These are phyloP conservation scores for Amphiura filiformis DNA, from an alignment of 35 echinoderm and acorn worm genomes.

Conservation along the genomic window DNA sequence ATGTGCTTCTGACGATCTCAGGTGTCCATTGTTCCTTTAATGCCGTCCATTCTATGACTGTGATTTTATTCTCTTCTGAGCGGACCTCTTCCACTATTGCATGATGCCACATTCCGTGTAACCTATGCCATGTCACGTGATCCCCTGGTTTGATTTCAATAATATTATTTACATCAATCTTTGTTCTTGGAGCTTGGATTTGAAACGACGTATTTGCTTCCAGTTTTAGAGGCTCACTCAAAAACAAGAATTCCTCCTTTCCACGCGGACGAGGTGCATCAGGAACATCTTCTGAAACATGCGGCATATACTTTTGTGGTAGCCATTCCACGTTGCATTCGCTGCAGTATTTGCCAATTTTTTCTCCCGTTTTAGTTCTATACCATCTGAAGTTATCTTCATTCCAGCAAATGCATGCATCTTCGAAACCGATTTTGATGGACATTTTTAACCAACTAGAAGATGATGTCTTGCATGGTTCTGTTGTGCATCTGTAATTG, in stretches of 20 bases:
- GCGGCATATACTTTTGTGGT: not conserved
- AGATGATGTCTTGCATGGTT: no score
- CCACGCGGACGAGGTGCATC: not conserved
- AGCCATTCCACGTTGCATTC: not conserved
- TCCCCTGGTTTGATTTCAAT: slow-evolving; percentile 25
- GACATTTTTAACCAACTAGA: not conserved
- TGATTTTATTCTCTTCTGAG: not conserved
- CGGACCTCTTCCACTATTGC: slow-evolving; percentile 26
- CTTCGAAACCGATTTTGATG: not conserved
- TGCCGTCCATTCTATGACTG: slow-evolving; percentile 20
- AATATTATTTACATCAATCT: not conserved
- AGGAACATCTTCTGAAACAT: not conserved
- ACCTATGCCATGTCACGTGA: slow-evolving; percentile 46
- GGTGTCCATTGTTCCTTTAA: not conserved
- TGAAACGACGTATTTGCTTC: not conserved
- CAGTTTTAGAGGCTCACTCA: not conserved
- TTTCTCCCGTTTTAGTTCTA: not conserved
- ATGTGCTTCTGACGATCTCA: not conserved
- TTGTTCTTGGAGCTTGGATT: not conserved
- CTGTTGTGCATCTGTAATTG: no score
- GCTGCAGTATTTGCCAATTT: not conserved
- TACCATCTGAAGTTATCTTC: slow-evolving; percentile 7
- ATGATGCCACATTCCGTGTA: slow-evolving; percentile 43
- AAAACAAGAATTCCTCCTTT: not conserved
- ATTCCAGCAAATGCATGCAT: not conserved